These are phyloP conservation scores for Charanyca ferruginea DNA, from an alignment of 2,888 invertebrate species.

Conservation along the genomic window DNA sequence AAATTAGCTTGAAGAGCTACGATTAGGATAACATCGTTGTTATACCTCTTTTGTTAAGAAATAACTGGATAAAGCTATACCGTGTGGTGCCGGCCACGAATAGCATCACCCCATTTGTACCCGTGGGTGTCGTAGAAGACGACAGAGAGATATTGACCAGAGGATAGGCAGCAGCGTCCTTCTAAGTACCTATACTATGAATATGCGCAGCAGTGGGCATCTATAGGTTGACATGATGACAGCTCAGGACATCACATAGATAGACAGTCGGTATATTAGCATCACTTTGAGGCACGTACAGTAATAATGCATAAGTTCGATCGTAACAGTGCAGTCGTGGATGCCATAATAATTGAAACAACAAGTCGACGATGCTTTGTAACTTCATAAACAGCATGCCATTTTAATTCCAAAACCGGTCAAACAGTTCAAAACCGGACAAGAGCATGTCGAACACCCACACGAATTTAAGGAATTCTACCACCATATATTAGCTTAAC, in stretches of 20 bases:
- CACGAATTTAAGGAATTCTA: too few species aligned
- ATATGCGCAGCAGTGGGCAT: too few species aligned
- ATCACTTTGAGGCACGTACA: conserved; percentile 10
- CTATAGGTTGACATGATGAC: too few species aligned
- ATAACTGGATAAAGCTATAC: too few species aligned
- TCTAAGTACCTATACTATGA: too few species aligned
- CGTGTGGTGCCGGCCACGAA: too few species aligned
- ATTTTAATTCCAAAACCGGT: background rate
- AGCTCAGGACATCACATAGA: background rate
- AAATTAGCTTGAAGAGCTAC: conserved; percentile 13
- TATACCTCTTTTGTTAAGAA: conserved; percentile 25
- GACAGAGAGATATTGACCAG: too few species aligned
- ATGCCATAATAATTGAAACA: conserved; percentile 28
- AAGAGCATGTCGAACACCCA: too few species aligned
- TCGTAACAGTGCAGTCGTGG: conserved; percentile 13
- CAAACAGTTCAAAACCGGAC: background rate
- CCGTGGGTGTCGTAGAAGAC: too few species aligned
- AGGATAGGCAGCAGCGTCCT: too few species aligned
- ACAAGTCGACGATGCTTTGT: background rate
- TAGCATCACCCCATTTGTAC: too few species aligned
- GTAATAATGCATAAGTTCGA: conserved; percentile 31
- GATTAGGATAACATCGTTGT: conserved; percentile 20
- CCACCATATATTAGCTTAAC: too few species aligned
- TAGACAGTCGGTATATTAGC: conserved; percentile 14
- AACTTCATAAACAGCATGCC: conserved; percentile 5